Evolutionary conservation across 2,888 invertebrate species (phyloP), one percentile per base, ranked within the genome.

Genomic region (Eledone cirrhosa): DNA sequence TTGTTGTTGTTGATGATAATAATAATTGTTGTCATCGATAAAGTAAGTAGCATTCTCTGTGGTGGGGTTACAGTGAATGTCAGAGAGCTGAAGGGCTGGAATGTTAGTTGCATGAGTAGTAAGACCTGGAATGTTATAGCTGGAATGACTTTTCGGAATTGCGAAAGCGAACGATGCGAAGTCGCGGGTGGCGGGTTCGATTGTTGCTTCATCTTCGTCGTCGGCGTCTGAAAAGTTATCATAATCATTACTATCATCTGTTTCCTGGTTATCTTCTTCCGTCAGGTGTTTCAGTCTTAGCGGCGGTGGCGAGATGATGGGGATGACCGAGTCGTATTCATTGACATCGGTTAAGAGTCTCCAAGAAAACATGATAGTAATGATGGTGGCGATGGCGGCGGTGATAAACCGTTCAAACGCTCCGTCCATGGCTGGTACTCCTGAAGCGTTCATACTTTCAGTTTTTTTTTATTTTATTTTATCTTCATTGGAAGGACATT

Each of bases 311-410:
- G 76, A 27, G 14, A 76, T 22, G 41, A 48, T 29, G n/a, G 29
- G 29, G 48, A 47, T 47, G n/a, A 74, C 24, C 4, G 48, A 76
- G 29, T 85, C 85, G 0, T 83, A 80, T 31, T 84, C 85, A n/a
- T 83, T 84, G 65, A 84, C 82, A 48, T 88, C 87, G 67, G 85
- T 85, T 65, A 89, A 78, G 11, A 89, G 80, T 47, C 88, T 80
- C 89, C 89, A 89, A 0, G 89, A 89, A 79, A 89, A 89, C 82
- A 89, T 87, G 5, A 89, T 88, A 7, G 89, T 89, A 14, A 89
- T 86, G 14, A 89, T 89, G 0, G 89, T 87, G 16, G 88, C 89
- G 24, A 89, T 83, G 29, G 89, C 89, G 0, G 89, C 88, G 2
- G 89, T 87, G 8, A 89, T 82, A 77, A 89, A 89, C n/a, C 89